Evolutionary conservation across 2,113 vertebrate genomes (phyloP).

Genomic region (Sebastes fasciatus): DNA sequence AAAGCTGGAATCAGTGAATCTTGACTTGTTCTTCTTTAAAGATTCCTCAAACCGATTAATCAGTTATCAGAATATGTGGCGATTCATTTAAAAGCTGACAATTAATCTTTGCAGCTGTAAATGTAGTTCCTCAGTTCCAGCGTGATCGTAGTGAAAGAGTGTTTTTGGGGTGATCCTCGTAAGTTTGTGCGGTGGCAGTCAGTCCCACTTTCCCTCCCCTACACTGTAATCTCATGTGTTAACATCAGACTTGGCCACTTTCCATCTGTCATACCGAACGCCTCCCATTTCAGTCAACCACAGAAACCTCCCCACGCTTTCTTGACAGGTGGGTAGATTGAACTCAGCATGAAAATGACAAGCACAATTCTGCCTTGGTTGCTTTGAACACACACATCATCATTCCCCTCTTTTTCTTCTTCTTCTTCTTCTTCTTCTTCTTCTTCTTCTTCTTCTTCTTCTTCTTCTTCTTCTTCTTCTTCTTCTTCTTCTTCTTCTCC

Average conservation of each 20-base stretch:
- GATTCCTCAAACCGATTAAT: too few relatives aligned
- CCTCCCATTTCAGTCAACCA: conserved; percentile 15
- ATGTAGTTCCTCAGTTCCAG: background rate
- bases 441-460: background rate
- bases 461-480: background rate
- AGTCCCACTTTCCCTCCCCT: background rate
- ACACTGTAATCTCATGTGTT: background rate
- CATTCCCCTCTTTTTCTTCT: background rate
- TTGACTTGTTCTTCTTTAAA: too few relatives aligned
- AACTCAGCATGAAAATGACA: background rate
- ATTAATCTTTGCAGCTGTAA: too few relatives aligned
- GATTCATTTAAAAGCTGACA: too few relatives aligned
- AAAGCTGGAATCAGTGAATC: too few relatives aligned
- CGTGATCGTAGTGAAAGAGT: background rate
- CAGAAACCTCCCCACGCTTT: conserved; percentile 16
- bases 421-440: background rate
- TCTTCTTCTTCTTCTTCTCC: background rate
- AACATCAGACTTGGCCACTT: conserved; percentile 18
- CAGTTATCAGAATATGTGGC: too few relatives aligned
- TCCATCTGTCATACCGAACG: conserved; percentile 26
- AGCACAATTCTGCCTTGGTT: background rate
- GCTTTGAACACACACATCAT: background rate
- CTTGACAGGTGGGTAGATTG: conserved; percentile 6
- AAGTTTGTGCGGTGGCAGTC: background rate
- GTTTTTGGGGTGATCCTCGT: background rate